These are phyloP conservation scores for Operophtera brumata DNA, from an alignment of 2,888 invertebrate genomes.

Conservation along the genomic window DNA sequence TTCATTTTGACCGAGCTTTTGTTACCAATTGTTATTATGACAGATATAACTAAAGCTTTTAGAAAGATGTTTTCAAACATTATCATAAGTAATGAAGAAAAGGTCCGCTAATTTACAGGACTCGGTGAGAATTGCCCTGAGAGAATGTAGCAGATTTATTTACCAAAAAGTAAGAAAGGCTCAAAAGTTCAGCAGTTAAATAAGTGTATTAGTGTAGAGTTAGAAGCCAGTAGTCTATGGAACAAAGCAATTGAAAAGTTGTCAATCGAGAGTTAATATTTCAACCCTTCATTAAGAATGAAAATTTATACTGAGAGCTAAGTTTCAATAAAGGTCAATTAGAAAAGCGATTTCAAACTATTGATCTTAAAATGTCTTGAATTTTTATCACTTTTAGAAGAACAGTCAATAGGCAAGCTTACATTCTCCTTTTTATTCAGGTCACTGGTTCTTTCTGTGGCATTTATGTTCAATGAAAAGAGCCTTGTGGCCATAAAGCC, in stretches of 20 bases:
- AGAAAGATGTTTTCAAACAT: too few relatives aligned
- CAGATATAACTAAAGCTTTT: too few relatives aligned
- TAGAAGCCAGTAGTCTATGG: not conserved
- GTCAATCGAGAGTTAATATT: slow-evolving; percentile 22
- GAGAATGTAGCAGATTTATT: too few relatives aligned
- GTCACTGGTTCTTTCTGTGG: too few relatives aligned
- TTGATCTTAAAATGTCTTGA: not conserved
- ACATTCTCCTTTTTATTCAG: too few relatives aligned
- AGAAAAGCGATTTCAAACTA: slow-evolving; percentile 11
- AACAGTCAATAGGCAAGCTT: not conserved
- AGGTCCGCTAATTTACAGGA: too few relatives aligned
- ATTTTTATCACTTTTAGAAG: not conserved
- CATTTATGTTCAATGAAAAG: too few relatives aligned
- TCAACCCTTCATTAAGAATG: slow-evolving; percentile 15
- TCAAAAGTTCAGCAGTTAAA: not conserved
- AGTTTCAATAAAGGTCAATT: slow-evolving; percentile 13
- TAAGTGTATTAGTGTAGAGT: not conserved
- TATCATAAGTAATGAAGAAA: not conserved
- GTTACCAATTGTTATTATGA: not conserved
- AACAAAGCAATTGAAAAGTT: slow-evolving; percentile 21
- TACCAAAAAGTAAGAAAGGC: too few relatives aligned
- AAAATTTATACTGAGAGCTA: slow-evolving; percentile 19
- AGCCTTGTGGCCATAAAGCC: too few relatives aligned
- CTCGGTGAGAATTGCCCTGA: too few relatives aligned
- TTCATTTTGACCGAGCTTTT: not conserved